Conservation (phyloP, 2,113 vertebrate genomes). For the Lagenorhynchus albirostris region DNA sequence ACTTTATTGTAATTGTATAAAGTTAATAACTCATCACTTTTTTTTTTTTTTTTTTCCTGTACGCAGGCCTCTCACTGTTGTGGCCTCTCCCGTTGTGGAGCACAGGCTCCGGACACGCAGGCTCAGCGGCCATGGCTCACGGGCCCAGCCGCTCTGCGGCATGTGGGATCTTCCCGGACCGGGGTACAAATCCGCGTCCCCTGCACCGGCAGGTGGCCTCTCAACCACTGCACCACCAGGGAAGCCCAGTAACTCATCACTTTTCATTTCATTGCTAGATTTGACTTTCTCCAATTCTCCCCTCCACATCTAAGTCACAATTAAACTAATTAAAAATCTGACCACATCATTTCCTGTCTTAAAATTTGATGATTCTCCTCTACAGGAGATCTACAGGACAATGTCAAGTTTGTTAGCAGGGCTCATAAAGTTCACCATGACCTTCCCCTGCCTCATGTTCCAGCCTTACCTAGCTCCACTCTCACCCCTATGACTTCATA, state of each 20-base stretch:
- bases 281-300: constrained; percentile 7
- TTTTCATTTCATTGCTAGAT: neutral
- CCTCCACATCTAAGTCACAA: neutral
- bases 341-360: neutral
- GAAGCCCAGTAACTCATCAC: too few species aligned
- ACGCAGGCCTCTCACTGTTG: too few species aligned
- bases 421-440: neutral
- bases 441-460: neutral
- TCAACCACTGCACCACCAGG: too few species aligned
- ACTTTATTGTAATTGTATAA: neutral
- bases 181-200: too few species aligned
- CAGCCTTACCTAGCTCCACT: neutral
- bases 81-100: too few species aligned
- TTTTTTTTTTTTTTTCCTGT: too few species aligned
- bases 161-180: too few species aligned
- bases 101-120: too few species aligned
- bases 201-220: too few species aligned
- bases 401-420: neutral
- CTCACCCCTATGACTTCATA: neutral
- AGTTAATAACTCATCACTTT: neutral
- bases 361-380: neutral
- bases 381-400: neutral
- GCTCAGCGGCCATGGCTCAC: too few species aligned
- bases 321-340: neutral
- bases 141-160: too few species aligned